Evolutionary conservation across 2,113 vertebrate species (phyloP).

Genomic region (Ophthalmolycus amberensis): DNA sequence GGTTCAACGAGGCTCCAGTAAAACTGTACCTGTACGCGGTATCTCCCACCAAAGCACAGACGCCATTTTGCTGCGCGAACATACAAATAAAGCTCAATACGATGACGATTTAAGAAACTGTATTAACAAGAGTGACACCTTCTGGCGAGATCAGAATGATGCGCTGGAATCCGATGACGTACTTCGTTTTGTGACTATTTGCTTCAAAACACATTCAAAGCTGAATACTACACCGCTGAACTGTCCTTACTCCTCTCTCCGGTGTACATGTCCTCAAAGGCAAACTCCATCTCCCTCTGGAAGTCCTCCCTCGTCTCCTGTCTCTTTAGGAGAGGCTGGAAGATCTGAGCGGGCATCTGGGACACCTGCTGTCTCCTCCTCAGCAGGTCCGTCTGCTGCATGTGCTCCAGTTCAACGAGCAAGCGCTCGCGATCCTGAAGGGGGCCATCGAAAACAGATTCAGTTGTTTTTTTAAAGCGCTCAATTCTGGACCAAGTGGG

Average conservation of each 20-base stretch:
- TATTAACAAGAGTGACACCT: not conserved
- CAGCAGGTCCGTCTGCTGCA: slow-evolving; percentile 89
- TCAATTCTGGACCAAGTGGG: no score
- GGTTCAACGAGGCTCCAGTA: not conserved
- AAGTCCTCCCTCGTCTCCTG: slow-evolving; percentile 86
- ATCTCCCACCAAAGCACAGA: not conserved
- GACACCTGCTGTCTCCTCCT: slow-evolving; percentile 84
- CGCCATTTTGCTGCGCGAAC: not conserved
- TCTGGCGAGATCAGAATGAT: not conserved
- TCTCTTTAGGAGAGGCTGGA: slow-evolving; percentile 85
- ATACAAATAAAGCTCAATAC: not conserved
- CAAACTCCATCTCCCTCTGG: slow-evolving; percentile 92
- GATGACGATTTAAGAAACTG: not conserved
- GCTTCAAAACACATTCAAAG: not conserved
- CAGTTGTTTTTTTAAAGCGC: no score
- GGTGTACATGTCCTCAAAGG: slow-evolving; percentile 93
- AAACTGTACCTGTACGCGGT: not conserved
- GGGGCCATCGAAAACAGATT: not conserved
- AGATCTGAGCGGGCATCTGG: slow-evolving; percentile 87
- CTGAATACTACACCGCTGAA: not conserved
- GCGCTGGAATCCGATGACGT: not conserved
- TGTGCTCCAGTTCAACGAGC: slow-evolving; percentile 88
- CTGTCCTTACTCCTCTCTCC: slow-evolving; percentile 86
- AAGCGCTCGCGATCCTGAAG: slow-evolving; percentile 87
- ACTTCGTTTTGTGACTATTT: not conserved